phyloP scores from a whole-genome alignment of 1,140 invertebrate species.

The Trichonephila inaurata region DNA sequence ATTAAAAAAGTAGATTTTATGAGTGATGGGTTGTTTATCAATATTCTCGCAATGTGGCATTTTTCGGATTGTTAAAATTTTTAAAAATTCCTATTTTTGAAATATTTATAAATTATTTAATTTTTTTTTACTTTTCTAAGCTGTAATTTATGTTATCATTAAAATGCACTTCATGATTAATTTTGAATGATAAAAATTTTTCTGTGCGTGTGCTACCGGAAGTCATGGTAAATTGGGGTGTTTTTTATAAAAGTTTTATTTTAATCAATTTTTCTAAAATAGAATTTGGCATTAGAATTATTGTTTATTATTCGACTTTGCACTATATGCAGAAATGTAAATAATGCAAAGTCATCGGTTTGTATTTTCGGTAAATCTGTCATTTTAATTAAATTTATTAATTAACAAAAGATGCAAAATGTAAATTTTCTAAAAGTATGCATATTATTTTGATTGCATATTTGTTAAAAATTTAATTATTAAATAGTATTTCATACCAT shows the following conservation, averaged over 20 bases:
- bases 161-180: neutral
- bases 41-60: slow-evolving; percentile 34
- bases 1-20: neutral
- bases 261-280: neutral
- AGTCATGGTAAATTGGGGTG: neutral
- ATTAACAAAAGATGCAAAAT: no score
- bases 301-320: no score
- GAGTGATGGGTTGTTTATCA: neutral
- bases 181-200: neutral
- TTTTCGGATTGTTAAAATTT: neutral
- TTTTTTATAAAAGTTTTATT: slow-evolving; percentile 2
- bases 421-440: no score
- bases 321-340: no score
- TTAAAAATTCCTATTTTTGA: neutral
- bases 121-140: neutral
- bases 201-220: neutral
- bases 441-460: no score
- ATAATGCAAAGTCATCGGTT: no score
- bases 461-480: no score
- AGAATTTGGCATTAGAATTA: no score
- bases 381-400: no score
- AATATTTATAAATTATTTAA: neutral
- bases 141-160: neutral
- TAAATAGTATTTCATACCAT: no score
- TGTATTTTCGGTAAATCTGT: no score